Evolutionary conservation across 2,888 invertebrate genomes (phyloP), one percentile per base, ranked within the genome.

Genomic region (Plutella xylostella): DNA sequence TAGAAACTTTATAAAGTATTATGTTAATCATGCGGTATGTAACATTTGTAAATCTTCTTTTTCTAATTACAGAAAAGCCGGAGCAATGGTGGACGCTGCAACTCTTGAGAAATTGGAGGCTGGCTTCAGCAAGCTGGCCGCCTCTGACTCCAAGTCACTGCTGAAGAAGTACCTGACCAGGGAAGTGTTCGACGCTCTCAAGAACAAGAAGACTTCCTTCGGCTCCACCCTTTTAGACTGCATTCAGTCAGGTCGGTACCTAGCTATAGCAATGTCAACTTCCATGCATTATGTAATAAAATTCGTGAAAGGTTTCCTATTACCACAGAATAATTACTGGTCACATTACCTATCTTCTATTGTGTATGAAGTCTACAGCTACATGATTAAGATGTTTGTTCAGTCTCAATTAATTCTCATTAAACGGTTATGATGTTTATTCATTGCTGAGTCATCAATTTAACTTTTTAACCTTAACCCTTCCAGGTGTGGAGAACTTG

Each of bases 151-250:
- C 77, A 95, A 97, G 85, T 97, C 97, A 50, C 89, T 98, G 80
- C 86, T 98, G 87, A 98, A 97, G 89, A 97, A 97, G 83, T 93
- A 93, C 87, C 89, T 97, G 63, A 92, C 94, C 73, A 91, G 90
- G 85, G 94, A 95, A 68, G 86, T 96, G 50, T 95, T 97, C 79
- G 96, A 97, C 68, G 89, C 89, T 65, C 88, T 96, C 55, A 97
- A 97, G 88, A 92, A 89, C 80, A 92, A 92, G 89, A 96, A 96
- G 86, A 97, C 97, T 52, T 90, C 92, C 56, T 95, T 97, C 73
- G 96, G 95, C 60, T 96, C 97, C 50, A 92, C 94, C 50, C 90
- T 97, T 52, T 87, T 96, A 72, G 97, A 97, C 84, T 93, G 93
- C 68, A 94, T 97, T 76, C 97, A 96, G 80, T 97, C 97, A 61